Conservation (phyloP, 2,113 vertebrate species). For the Rhinolophus ferrumequinum region DNA sequence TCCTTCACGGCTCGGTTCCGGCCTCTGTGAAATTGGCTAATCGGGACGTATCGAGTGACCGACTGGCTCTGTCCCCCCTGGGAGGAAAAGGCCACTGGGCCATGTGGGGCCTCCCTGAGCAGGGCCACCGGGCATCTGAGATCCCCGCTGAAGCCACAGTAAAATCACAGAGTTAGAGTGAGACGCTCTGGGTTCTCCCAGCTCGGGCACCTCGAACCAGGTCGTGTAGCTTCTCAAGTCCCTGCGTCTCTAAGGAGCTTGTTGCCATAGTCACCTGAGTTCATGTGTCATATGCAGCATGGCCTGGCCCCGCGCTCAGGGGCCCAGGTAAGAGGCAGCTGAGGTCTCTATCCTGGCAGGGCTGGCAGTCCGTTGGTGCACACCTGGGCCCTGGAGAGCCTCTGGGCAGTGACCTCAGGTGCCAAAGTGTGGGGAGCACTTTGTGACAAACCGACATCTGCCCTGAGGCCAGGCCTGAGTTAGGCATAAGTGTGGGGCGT, state of each 20-base stretch:
- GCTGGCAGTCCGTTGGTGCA: neutral
- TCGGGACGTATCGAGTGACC: fast-evolving
- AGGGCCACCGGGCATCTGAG: fast-evolving
- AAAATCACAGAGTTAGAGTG: neutral
- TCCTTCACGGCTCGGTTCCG: fast-evolving
- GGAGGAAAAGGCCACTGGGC: neutral
- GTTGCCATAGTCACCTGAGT: fast-evolving
- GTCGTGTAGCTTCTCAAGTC: fast-evolving
- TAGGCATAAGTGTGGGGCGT: fast-evolving
- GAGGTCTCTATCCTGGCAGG: neutral
- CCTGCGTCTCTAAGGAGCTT: fast-evolving
- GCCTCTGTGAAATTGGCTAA: neutral
- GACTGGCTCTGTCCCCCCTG: neutral
- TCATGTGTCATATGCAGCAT: fast-evolving
- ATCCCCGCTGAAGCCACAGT: fast-evolving
- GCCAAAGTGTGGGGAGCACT: fast-evolving
- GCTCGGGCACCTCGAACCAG: fast-evolving
- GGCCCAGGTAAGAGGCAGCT: fast-evolving
- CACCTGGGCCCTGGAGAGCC: neutral
- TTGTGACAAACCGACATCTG: fast-evolving
- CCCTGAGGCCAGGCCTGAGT: neutral
- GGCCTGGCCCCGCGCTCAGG: fast-evolving
- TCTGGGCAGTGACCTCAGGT: too few species aligned
- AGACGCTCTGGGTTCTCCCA: neutral
- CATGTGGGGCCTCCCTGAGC: fast-evolving